Conservation (phyloP, 2,797 vertebrate species). For the Rousettus madagascariensis region DNA sequence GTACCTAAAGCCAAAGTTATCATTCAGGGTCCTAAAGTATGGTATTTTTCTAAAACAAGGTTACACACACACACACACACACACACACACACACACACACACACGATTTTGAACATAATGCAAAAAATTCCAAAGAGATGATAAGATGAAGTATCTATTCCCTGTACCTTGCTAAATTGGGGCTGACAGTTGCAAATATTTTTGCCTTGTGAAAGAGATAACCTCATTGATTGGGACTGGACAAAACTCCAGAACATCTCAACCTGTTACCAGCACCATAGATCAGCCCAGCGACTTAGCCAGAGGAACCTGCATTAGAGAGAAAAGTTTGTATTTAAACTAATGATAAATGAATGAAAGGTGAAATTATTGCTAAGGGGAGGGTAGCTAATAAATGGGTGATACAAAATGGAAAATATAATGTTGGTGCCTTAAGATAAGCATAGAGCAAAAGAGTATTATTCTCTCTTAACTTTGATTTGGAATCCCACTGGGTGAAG, state of each 20-base stretch:
- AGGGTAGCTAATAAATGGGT: neutral
- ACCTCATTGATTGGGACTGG: neutral
- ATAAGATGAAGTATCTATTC: neutral
- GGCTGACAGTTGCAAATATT: neutral
- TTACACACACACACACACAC: rapidly evolving
- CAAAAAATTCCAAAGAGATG: neutral
- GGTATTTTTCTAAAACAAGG: neutral
- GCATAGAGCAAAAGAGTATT: neutral
- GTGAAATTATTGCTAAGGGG: neutral
- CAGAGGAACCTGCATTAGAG: neutral
- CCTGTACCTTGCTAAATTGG: neutral
- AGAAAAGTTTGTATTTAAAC: neutral
- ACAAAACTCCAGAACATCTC: neutral
- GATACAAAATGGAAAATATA: neutral
- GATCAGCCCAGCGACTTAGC: neutral
- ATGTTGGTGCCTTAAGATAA: neutral
- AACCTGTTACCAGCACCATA: neutral
- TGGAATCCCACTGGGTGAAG: neutral
- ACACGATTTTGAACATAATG: neutral
- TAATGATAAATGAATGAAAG: neutral
- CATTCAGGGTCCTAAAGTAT: neutral
- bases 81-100: too few relatives aligned
- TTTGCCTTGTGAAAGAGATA: neutral
- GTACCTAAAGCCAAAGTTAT: neutral
- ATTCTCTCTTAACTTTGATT: neutral